Base-by-base conservation (phyloP, 2,113 vertebrate genomes). In the Alosa alosa region DNA sequence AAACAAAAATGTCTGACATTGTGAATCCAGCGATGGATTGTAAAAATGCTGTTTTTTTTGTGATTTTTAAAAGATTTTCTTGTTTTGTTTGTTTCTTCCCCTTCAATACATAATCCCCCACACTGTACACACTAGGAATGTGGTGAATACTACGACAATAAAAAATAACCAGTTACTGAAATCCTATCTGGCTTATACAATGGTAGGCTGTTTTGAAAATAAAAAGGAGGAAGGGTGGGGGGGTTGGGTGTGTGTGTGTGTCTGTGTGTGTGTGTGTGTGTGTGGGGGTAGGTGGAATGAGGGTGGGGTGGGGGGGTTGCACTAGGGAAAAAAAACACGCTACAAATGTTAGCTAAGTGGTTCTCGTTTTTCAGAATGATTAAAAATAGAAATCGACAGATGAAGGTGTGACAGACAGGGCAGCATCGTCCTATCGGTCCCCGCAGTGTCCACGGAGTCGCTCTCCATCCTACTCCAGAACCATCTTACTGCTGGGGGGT, bases 331-430 rank as follows among this genome's bases (percentile, higher is more conserved):
- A 86, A 88, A 88, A 87, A 60, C 82, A 90, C 89, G 90, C 89
- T 88, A 89, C 89, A 81, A 93, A 93, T 94, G 95, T 96, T 97
- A 93, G 89, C 92, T 93, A 96, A 95, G 96, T 96, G 96, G 97
- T 98, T 97, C 94, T 95, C 89, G 88, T 89, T 88, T 88, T 89
- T 91, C 85, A 78, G 84, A 90, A 91, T 88, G 90, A 93, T 91
- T 90, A 93, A 91, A 60, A 25, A 68, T 68, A 78, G 15, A 36
- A 78, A 78, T 39, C 10, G 72, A 78, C 25, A 78, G 87, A 88
- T 89, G 90, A 92, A 91, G 45, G 84, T 88, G 91, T 88, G 86
- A 91, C 93, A 93, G 93, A 93, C 89, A 91, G 36, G 49, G 60
- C 94, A 92, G 90, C 93, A 90, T 39, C 91, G 95, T 94, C 94